Conservation (phyloP, 2,113 vertebrate species). For the Hypanus sabinus region DNA sequence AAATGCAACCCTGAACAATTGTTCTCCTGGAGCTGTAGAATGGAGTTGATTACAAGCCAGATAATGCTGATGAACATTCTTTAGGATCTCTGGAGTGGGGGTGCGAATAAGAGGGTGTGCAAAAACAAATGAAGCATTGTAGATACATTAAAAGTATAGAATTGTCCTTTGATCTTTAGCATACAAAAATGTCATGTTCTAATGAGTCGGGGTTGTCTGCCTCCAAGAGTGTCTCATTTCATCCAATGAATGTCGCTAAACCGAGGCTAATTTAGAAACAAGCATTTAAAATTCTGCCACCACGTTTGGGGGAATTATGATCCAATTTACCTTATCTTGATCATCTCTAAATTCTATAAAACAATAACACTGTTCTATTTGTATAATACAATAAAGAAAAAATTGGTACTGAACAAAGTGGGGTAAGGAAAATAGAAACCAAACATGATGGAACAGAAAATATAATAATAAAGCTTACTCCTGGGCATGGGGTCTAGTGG, state of each 20-base stretch:
- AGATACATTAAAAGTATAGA: too few species aligned
- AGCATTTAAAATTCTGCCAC: background rate
- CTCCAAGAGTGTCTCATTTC: background rate
- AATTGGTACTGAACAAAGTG: background rate
- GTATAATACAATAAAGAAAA: background rate
- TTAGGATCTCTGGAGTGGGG: too few species aligned
- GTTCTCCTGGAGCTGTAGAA: too few species aligned
- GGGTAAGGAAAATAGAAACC: background rate
- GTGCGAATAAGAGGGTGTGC: too few species aligned
- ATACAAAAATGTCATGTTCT: too few species aligned
- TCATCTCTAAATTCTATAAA: background rate
- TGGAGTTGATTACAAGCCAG: too few species aligned
- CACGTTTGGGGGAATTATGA: background rate
- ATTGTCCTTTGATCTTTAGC: too few species aligned
- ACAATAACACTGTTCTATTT: background rate
- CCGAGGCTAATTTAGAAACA: background rate
- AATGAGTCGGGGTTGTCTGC: too few species aligned
- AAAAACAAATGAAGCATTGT: too few species aligned
- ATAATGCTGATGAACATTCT: too few species aligned
- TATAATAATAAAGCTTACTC: background rate
- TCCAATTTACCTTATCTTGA: background rate
- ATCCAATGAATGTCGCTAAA: background rate
- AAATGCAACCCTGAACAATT: too few species aligned
- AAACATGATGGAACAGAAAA: background rate
- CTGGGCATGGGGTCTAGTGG: background rate